Conservation (phyloP, 2,797 vertebrate species). For the Agapornis canus region DNA sequence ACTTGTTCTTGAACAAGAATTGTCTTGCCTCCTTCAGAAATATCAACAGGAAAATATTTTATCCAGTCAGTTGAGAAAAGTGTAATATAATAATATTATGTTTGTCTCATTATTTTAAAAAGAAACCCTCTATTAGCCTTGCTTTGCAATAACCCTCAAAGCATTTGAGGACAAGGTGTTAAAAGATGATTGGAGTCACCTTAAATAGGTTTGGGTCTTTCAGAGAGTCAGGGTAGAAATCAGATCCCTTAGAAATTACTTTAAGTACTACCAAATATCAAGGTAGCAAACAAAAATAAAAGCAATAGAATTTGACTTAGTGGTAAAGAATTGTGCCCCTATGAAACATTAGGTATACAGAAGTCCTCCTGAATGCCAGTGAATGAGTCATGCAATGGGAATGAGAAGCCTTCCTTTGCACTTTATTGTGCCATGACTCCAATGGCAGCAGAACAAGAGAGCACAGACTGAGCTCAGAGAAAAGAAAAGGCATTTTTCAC, state of each 20-base stretch:
- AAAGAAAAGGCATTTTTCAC: background rate
- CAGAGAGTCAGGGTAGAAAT: background rate
- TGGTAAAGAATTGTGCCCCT: background rate
- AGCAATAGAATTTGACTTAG: background rate
- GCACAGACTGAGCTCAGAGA: background rate
- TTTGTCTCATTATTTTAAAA: background rate
- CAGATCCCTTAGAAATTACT: background rate
- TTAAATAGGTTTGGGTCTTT: background rate
- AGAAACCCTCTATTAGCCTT: background rate
- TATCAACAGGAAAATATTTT: background rate
- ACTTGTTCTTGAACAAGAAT: background rate
- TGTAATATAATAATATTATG: background rate
- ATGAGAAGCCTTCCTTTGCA: background rate
- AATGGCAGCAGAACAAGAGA: background rate
- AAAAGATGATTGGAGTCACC: background rate
- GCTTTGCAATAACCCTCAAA: background rate
- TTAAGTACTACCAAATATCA: background rate
- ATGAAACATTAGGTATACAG: background rate
- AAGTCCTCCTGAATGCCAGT: background rate
- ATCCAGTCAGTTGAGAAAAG: background rate
- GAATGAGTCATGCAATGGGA: background rate
- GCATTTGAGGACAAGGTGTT: background rate
- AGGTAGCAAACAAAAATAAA: background rate
- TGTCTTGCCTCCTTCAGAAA: background rate
- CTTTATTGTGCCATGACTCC: background rate